A percentile compares a stretch with the other conserved stretches of the same genome.
These are phyloP conservation scores for Meriones unguiculatus DNA, from an alignment of 2,113 vertebrate genomes.

Conservation along the genomic window DNA sequence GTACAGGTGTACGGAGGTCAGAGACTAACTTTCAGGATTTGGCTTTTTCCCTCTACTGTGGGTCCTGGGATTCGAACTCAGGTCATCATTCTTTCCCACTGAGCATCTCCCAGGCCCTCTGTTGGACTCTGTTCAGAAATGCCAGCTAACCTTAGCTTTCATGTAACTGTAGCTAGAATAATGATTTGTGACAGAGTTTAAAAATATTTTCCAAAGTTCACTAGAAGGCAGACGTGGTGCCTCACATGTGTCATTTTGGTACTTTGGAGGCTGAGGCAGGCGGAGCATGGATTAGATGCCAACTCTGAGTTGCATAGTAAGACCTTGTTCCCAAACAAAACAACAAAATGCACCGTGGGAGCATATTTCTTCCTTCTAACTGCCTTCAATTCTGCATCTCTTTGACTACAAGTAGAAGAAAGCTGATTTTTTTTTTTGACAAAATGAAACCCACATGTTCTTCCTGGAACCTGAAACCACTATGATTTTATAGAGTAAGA, in stretches of 20 bases:
- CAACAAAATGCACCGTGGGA: background rate
- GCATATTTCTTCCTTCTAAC: background rate
- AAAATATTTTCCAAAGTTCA: conserved; percentile 44
- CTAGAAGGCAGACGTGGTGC: background rate
- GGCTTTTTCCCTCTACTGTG: background rate
- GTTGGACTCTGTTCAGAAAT: background rate
- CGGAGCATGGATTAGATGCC: background rate
- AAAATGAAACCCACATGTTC: conserved; percentile 59
- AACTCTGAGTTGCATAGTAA: background rate
- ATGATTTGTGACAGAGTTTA: conserved; percentile 6
- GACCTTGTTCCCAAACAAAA: background rate
- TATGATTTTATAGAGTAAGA: conserved; percentile 53
- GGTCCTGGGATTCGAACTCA: background rate
- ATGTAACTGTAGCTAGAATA: background rate
- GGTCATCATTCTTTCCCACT: background rate
- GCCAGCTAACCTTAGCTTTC: conserved; percentile 22
- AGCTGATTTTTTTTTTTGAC: background rate
- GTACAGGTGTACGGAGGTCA: background rate
- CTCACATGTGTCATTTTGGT: background rate
- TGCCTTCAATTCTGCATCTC: background rate
- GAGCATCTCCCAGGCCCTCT: background rate
- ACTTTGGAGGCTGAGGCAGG: background rate
- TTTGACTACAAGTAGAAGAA: conserved; percentile 23
- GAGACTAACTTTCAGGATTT: background rate
- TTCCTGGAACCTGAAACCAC: background rate